Conservation (phyloP, 2,113 vertebrate species). For the Rattus norvegicus region GRCr8 NC_086026.1:52548001-52548500, state of each 20-base stretch:
- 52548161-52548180: neutral
- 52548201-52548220: neutral
- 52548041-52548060: neutral
- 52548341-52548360: neutral
- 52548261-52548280: neutral
- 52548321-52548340: neutral
- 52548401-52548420: neutral
- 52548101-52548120: neutral
- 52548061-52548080: neutral
- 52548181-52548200: too few species aligned
- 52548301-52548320: neutral
- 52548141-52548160: neutral
- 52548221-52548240: neutral
- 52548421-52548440: neutral
- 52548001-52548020: neutral
- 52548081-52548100: neutral
- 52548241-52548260: neutral
- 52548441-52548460: neutral
- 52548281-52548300: neutral
- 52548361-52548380: neutral
- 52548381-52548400: neutral
- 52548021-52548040: neutral
- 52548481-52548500: neutral
- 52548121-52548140: neutral
- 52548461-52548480: neutral